Evolutionary conservation across 2,113 vertebrate genomes (phyloP), one percentile per base, ranked within the genome.

Genomic region (Pterocles gutturalis): DNA sequence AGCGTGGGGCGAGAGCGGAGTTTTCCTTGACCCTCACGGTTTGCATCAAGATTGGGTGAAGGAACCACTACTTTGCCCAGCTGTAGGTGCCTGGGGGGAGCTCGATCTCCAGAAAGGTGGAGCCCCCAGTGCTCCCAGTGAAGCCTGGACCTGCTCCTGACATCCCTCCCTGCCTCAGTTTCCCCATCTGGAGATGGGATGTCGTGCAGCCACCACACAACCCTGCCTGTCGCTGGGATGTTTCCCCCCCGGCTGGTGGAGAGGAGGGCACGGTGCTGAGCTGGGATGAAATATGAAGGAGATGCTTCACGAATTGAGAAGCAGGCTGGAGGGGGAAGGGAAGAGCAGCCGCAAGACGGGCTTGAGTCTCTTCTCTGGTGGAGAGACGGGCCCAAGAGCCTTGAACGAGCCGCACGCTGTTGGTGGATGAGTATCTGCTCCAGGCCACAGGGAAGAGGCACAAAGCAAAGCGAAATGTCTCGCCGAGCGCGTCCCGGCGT

Each of bases 231-330:
- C 20, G 9, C 36, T 0, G 20, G 0, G 43, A 62, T 45, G 33
- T 33, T 55, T 78, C 81, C 66, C 81, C 55, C 24, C 0, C 38
- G 11, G 84, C 78, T 36, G 77, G 31, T 26, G 93, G 69, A 5
- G 80, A 77, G 87, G 57, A 89, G 72, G 95, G 36, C 77, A 61
- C 31, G 13, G 55, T 1, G 54, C 88, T 66, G 86, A 70, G 67
- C 25, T 24, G 3, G 71, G 83, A 60, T 82, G 77, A 85, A 94
- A 89, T 25, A 81, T 3, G 2, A 48, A 83, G 1, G 11, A 90
- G 87, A 95, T 78, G 81, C 90, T 91, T 92, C 93, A 92, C 3
- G 65, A 96, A 93, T 92, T 76, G 60, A 88, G 83, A 95, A 81
- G 53, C 72, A 92, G 86, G 67, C 33, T 36, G 73, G 79, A 87